Percentiles rank a stretch among this genome's conserved stretches.
Evolutionary conservation across 2,888 invertebrate genomes (phyloP).

Genomic region (Petrolisthes manimaculis): DNA sequence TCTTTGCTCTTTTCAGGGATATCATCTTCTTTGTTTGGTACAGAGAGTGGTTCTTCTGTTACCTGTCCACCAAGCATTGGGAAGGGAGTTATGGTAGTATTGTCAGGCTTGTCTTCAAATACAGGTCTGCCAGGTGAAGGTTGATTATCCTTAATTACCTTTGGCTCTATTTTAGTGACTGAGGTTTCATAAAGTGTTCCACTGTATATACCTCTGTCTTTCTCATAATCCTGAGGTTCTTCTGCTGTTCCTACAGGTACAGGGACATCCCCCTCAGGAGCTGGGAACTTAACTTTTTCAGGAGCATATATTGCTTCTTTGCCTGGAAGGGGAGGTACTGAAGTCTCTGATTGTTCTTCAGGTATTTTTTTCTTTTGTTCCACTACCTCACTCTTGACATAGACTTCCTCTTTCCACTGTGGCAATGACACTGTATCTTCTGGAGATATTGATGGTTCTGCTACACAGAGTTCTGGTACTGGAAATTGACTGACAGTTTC

Average conservation of each 20-base stretch:
- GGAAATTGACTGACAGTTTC: constrained; percentile 8
- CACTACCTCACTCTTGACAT: constrained; percentile 17
- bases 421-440: neutral
- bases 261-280: constrained; percentile 19
- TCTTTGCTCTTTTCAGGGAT: neutral
- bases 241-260: constrained; percentile 15
- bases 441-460: neutral
- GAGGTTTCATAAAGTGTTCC: constrained; percentile 16
- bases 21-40: neutral
- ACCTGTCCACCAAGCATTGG: constrained; percentile 3
- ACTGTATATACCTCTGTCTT: neutral
- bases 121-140: constrained; percentile 1
- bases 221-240: neutral
- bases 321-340: constrained; percentile 20
- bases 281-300: constrained; percentile 18
- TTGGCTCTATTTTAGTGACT: neutral
- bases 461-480: neutral
- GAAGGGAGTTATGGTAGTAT: constrained; percentile 21
- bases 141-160: constrained; percentile 14
- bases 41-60: neutral
- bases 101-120: neutral
- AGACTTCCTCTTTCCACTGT: constrained; percentile 31
- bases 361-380: constrained; percentile 18
- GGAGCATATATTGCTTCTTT: constrained; percentile 16
- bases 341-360: constrained; percentile 1